These are phyloP conservation scores for Pterobdella sp. DNA, from an alignment of 2,888 invertebrate species.

Conservation along the genomic window DNA sequence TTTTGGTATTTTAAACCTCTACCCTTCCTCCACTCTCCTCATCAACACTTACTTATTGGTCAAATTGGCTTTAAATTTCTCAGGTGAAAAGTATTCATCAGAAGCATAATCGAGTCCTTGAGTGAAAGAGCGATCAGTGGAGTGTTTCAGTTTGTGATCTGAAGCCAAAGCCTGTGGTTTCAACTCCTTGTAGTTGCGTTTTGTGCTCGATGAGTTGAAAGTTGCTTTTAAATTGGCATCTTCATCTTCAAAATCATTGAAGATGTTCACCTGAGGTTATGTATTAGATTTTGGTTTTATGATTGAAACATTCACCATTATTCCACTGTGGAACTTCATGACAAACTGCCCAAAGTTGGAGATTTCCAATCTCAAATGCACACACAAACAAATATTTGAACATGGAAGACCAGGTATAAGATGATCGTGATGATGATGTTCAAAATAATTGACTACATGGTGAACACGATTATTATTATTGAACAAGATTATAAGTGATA, in stretches of 20 bases:
- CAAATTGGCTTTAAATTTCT: not conserved
- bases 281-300: too few relatives aligned
- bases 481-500: too few relatives aligned
- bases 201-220: not conserved
- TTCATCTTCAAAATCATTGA: not conserved
- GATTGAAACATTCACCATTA: too few relatives aligned
- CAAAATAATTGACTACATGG: too few relatives aligned
- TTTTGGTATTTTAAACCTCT: too few relatives aligned
- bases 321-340: too few relatives aligned
- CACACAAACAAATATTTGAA: too few relatives aligned
- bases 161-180: not conserved
- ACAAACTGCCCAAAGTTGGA: too few relatives aligned
- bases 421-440: too few relatives aligned
- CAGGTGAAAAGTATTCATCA: not conserved
- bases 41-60: not conserved
- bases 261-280: not conserved
- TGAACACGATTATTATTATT: too few relatives aligned
- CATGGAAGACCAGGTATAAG: too few relatives aligned
- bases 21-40: not conserved
- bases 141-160: not conserved
- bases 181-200: conserved; percentile 10
- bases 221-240: not conserved
- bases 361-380: too few relatives aligned
- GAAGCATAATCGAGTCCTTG: conserved; percentile 6
- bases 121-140: not conserved